These are phyloP conservation scores for Odontesthes bonariensis DNA, from an alignment of 2,113 vertebrate genomes.

Conservation along the genomic window DNA sequence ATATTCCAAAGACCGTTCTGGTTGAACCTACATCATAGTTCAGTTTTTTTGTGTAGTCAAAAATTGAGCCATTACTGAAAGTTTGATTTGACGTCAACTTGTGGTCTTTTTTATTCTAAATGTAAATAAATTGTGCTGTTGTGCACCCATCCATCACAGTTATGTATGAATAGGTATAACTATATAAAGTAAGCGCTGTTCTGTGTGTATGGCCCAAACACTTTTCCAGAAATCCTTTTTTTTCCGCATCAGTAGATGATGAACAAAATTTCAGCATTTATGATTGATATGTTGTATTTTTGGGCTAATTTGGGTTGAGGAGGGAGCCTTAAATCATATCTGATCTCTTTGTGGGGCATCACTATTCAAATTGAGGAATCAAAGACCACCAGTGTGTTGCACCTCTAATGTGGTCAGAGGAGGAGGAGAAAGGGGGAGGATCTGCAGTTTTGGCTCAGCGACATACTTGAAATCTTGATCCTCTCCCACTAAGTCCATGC, in stretches of 20 bases:
- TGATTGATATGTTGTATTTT: conserved; percentile 60
- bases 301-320: conserved; percentile 45
- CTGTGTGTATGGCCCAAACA: conserved; percentile 55
- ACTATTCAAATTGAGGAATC: conserved; percentile 66
- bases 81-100: no score
- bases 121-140: conserved; percentile 34
- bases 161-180: conserved; percentile 23
- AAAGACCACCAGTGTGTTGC: conserved; percentile 74
- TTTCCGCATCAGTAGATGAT: conserved; percentile 35
- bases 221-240: conserved; percentile 52
- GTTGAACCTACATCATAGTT: no score
- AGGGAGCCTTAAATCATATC: conserved; percentile 49
- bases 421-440: conserved; percentile 25
- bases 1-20: no score
- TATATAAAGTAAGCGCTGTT: conserved; percentile 24
- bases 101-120: not conserved
- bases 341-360: conserved; percentile 68
- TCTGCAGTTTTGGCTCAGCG: conserved; percentile 56
- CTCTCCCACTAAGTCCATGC: conserved; percentile 48
- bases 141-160: conserved; percentile 27
- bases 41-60: no score
- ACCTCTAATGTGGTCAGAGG: conserved; percentile 69
- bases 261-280: conserved; percentile 53
- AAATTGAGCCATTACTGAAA: no score
- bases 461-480: conserved; percentile 56